phyloP scores from a whole-genome alignment of 2,113 vertebrate species.

The Antennarius striatus region DNA sequence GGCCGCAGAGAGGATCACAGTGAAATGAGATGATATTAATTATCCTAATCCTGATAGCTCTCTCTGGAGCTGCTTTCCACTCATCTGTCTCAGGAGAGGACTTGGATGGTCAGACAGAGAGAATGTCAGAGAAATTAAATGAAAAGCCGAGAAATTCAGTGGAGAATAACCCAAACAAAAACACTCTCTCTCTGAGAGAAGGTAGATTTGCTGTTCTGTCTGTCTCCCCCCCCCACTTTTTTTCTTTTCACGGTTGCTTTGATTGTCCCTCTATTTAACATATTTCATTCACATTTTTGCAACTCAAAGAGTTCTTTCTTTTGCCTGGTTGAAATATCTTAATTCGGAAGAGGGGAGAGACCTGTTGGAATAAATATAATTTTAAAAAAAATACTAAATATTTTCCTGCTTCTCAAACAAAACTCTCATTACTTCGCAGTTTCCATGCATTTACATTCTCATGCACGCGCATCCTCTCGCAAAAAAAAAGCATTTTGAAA shows the following conservation, averaged over 20 bases:
- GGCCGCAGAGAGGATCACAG: constrained; percentile 72
- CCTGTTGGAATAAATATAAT: not conserved
- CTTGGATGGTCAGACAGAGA: constrained; percentile 74
- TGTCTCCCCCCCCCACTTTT: constrained; percentile 23
- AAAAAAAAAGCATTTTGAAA: constrained; percentile 33
- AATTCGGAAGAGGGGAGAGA: constrained; percentile 1
- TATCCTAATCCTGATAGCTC: constrained; percentile 82
- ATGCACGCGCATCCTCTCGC: not conserved
- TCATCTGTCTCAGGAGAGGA: constrained; percentile 75
- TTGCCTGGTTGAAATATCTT: constrained; percentile 16
- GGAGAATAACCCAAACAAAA: constrained; percentile 69
- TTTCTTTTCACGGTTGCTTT: constrained; percentile 43
- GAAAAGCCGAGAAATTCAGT: constrained; percentile 64
- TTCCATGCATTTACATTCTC: not conserved
- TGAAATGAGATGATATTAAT: constrained; percentile 82
- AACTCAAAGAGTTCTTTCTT: constrained; percentile 14
- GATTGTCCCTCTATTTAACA: constrained; percentile 44
- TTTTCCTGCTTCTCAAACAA: not conserved
- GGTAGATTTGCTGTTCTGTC: constrained; percentile 45
- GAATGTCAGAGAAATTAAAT: constrained; percentile 73
- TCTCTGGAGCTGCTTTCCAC: constrained; percentile 71
- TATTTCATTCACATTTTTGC: constrained; percentile 26
- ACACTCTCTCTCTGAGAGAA: constrained; percentile 40
- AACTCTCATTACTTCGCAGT: not conserved
- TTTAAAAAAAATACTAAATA: constrained; percentile 13